phyloP scores from a whole-genome alignment of 2,797 vertebrate species.

The Manis javanica region DNA sequence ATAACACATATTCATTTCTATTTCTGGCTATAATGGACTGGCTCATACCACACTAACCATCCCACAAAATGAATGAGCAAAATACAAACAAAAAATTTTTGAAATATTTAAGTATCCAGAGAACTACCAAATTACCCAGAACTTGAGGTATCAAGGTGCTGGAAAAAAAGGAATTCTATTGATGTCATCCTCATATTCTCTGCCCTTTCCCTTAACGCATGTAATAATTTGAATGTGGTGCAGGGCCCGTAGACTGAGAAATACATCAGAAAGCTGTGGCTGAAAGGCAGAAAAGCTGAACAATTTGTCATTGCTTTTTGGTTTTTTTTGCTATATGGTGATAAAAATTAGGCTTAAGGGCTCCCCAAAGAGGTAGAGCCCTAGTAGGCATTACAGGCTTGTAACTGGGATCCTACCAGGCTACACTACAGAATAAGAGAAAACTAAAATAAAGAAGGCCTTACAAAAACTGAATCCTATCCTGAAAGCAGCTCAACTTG shows the following conservation, averaged over 20 bases:
- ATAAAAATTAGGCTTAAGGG: neutral
- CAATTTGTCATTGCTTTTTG: neutral
- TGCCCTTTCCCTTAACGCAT: neutral
- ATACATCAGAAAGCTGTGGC: neutral
- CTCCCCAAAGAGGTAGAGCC: neutral
- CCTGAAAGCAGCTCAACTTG: neutral
- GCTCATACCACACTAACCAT: neutral
- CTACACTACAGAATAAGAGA: neutral
- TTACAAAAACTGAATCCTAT: neutral
- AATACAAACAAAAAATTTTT: neutral
- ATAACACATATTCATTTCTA: neutral
- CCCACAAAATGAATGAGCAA: neutral
- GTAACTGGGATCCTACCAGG: neutral
- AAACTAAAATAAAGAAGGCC: neutral
- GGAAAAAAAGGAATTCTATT: neutral
- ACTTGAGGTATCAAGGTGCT: neutral
- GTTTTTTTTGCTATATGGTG: neutral
- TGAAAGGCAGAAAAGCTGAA: neutral
- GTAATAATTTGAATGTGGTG: neutral
- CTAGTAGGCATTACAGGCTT: neutral
- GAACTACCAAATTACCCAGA: neutral
- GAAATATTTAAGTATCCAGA: neutral
- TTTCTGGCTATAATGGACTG: neutral
- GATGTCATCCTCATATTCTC: neutral
- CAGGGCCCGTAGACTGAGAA: neutral